Conservation (phyloP, 35 echinoderm and acorn worm genomes). For the Lytechinus pictus region DNA sequence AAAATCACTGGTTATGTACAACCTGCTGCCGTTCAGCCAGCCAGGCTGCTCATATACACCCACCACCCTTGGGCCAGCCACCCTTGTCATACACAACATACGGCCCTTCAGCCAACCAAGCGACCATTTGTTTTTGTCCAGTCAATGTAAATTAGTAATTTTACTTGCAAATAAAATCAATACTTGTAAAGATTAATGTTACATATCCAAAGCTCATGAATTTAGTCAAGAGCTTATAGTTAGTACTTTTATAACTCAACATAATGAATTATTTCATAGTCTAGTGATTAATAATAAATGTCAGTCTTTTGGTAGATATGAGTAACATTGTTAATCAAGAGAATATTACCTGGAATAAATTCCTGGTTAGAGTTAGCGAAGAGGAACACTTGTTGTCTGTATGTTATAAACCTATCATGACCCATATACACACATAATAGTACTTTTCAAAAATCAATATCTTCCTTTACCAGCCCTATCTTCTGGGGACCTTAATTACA, state of each 20-base stretch:
- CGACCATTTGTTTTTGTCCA: too few relatives aligned
- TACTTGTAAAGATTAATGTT: neutral
- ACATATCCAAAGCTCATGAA: neutral
- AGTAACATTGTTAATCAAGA: neutral
- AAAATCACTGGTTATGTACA: too few relatives aligned
- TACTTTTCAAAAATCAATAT: neutral
- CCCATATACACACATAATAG: neutral
- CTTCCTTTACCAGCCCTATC: neutral
- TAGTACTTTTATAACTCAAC: neutral
- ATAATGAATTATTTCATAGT: neutral
- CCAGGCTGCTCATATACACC: too few relatives aligned
- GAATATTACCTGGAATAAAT: neutral
- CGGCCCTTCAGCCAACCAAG: too few relatives aligned
- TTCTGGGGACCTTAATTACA: neutral
- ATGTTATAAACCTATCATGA: neutral
- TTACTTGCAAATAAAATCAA: neutral
- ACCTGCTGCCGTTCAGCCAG: too few relatives aligned
- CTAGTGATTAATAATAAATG: neutral
- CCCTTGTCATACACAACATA: too few relatives aligned
- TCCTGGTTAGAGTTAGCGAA: neutral
- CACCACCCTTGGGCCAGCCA: too few relatives aligned
- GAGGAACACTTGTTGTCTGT: neutral
- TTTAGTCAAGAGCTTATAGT: neutral
- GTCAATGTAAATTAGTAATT: neutral
- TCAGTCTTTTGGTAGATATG: neutral